A percentile compares a stretch with the other conserved stretches of the same genome.
Evolutionary conservation across 2,113 vertebrate genomes (phyloP).

Genomic region (Rhea americana): DNA sequence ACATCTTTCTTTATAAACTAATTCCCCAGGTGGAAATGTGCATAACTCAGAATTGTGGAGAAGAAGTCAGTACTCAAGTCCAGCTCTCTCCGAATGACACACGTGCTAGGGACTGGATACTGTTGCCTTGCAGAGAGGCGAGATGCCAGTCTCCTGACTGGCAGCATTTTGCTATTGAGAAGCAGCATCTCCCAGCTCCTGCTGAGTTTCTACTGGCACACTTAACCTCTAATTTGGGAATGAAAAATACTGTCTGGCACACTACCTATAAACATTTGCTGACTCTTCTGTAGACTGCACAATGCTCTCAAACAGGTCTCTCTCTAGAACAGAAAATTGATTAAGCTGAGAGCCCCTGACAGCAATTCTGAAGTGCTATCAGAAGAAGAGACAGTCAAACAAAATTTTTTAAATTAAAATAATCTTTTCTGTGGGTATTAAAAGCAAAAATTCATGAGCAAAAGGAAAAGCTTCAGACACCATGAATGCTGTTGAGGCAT

Average conservation of each 20-base stretch:
- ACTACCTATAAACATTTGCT: neutral
- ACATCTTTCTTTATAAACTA: neutral
- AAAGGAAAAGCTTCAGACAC: neutral
- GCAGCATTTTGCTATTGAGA: neutral
- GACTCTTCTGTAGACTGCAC: neutral
- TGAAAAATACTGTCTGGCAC: neutral
- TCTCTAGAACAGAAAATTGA: neutral
- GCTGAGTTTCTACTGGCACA: neutral
- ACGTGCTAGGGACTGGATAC: rapidly evolving
- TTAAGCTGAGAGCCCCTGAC: neutral
- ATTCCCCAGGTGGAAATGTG: conserved; percentile 1
- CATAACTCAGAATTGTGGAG: neutral
- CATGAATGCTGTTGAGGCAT: neutral
- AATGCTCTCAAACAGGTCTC: neutral
- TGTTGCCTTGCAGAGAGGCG: neutral
- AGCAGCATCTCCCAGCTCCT: neutral
- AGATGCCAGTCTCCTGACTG: neutral
- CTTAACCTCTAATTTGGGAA: neutral
- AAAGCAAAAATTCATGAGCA: neutral
- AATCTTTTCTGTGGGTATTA: neutral
- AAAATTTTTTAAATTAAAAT: neutral
- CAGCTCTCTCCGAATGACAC: neutral
- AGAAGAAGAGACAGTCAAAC: neutral
- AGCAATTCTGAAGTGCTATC: neutral
- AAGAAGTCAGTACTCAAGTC: neutral